These are phyloP conservation scores for Standfussiana lucernea DNA, from an alignment of 2,888 invertebrate species.

Conservation along the genomic window DNA sequence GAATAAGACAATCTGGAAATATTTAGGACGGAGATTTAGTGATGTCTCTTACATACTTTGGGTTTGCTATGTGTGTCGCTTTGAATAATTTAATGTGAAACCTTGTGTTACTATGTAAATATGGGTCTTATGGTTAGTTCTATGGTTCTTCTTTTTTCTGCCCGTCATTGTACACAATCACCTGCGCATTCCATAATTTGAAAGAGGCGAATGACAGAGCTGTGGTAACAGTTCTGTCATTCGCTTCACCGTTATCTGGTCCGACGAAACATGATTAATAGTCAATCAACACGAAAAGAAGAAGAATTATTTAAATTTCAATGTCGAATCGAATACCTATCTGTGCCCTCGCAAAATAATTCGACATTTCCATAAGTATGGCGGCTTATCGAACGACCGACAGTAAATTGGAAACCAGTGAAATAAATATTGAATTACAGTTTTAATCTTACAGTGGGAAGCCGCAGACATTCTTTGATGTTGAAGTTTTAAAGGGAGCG, in stretches of 20 bases:
- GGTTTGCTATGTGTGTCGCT: not conserved
- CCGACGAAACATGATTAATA: not conserved
- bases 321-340: not conserved
- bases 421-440: conserved; percentile 54
- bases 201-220: not conserved
- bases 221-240: not conserved
- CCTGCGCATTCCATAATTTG: not conserved
- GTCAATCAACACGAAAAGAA: not conserved
- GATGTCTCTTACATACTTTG: conserved; percentile 7
- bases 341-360: not conserved
- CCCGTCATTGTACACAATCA: not conserved
- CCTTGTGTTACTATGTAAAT: not conserved
- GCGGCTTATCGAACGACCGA: conserved; percentile 31
- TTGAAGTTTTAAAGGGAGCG: conserved; percentile 36
- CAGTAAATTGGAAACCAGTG: conserved; percentile 47
- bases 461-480: conserved; percentile 41
- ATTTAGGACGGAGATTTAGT: conserved; percentile 18
- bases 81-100: conserved; percentile 13
- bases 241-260: not conserved
- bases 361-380: conserved; percentile 39
- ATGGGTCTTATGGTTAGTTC: not conserved
- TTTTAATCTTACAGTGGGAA: conserved; percentile 48
- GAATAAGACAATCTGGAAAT: conserved; percentile 46
- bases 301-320: not conserved
- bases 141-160: not conserved